Evolutionary conservation across 1,140 invertebrate genomes (phyloP).

Genomic region (Drosophila nannoptera): DNA sequence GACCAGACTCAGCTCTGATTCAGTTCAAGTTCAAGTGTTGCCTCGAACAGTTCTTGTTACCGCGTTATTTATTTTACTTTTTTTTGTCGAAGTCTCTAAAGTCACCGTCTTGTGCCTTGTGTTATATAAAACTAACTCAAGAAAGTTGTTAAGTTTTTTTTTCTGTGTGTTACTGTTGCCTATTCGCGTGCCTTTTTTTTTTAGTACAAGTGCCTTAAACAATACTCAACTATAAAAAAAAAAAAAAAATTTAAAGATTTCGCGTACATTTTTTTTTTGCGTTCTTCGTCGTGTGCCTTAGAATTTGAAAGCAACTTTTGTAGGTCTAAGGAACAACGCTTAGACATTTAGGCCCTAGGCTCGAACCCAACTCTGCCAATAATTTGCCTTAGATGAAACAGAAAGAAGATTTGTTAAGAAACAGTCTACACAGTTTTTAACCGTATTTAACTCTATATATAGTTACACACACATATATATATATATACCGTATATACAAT

Average conservation of each 20-base stretch:
- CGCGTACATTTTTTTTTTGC: slow-evolving; percentile 27
- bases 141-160: slow-evolving; percentile 56
- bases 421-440: slow-evolving; percentile 24
- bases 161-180: slow-evolving; percentile 30
- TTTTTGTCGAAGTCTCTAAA: background rate
- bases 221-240: slow-evolving; percentile 15
- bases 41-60: slow-evolving; percentile 11
- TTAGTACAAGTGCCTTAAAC: slow-evolving; percentile 59
- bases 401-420: slow-evolving; percentile 53
- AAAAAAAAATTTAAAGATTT: slow-evolving; percentile 12
- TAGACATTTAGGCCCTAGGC: slow-evolving; percentile 38
- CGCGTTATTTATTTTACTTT: slow-evolving; percentile 23
- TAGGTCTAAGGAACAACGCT: slow-evolving; percentile 14
- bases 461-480: slow-evolving; percentile 31
- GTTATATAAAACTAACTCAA: slow-evolving; percentile 20
- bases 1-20: background rate
- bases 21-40: slow-evolving; percentile 34
- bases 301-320: slow-evolving; percentile 31
- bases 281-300: slow-evolving; percentile 68
- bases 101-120: slow-evolving; percentile 64
- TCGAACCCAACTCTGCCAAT: slow-evolving; percentile 56
- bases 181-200: slow-evolving; percentile 53
- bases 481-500: slow-evolving; percentile 44
- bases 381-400: slow-evolving; percentile 65
- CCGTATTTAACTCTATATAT: slow-evolving; percentile 49